Evolutionary conservation across 2,888 invertebrate genomes (phyloP), one percentile per base, ranked within the genome.

Genomic region (Hirtodrosophila histrioides): DNA sequence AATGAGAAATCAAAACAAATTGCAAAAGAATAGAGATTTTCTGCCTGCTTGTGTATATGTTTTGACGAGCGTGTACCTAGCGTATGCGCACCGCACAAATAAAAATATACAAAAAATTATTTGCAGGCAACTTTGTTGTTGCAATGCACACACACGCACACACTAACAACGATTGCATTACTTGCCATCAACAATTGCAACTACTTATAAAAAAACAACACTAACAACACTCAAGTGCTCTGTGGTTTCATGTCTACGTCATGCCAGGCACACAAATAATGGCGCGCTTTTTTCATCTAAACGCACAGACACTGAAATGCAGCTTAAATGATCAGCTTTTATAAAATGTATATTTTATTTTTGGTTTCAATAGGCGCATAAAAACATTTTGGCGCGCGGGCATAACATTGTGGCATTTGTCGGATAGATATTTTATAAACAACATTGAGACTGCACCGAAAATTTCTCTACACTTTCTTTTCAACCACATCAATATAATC

Each of bases 391-490:
- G 68, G 48, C 68, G 71, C 57, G 57, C 68, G 54, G 49, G 39
- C 53, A 69, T 65, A 45, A 7, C 29, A 11, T 36, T 53, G 48
- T 48, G 58, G 55, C 70, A 60, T 66, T 67, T 54, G 37, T 67
- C 56, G 62, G 62, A 49, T 63, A 67, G 60, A 29, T 58, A 46
- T 44, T 69, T 67, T 63, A 74, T 70, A 80, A 79, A 84, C 78
- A 81, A 83, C 68, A 75, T 80, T 82, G 63, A 50, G 60, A 51
- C 39, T 82, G 78, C 83, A 83, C 68, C 75, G 75, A 89, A 90
- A 89, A 90, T 90, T 90, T 90, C 89, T 90, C 89, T 90, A 90
- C 89, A 90, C 89, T 90, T 89, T 89, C 89, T 88, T 90, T 89
- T 89, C 77, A 72, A 68, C 67, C 85, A 85, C 85, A 84, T 83